Conservation (phyloP, 2,888 invertebrate genomes). For the Parelbella ahira region DNA sequence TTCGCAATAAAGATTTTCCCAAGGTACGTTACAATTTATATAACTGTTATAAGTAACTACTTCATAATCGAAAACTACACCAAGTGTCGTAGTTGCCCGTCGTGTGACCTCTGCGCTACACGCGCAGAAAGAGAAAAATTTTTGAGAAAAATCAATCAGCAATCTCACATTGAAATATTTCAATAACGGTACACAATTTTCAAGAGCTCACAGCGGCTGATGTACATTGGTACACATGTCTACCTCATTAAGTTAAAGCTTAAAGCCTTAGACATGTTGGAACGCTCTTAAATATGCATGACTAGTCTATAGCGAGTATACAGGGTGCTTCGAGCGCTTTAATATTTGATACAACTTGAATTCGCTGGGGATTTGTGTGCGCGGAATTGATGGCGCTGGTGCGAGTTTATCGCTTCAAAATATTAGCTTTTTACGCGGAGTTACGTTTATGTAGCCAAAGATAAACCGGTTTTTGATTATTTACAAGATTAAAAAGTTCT, state of each 20-base stretch:
- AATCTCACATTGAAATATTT: no score
- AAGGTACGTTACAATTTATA: no score
- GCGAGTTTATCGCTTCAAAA: conserved; percentile 24
- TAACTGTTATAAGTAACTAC: no score
- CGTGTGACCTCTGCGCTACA: no score
- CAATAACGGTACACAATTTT: no score
- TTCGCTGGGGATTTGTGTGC: conserved; percentile 29
- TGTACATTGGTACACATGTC: conserved; percentile 26
- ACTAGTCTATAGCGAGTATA: conserved; percentile 35
- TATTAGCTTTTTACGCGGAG: conserved; percentile 20
- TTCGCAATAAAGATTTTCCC: no score
- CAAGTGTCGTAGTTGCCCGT: no score
- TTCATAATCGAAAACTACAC: no score
- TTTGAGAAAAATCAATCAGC: no score
- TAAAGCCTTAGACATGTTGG: conserved; percentile 58
- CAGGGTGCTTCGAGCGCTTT: conserved; percentile 36
- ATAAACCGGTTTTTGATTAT: conserved; percentile 12
- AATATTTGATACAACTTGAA: conserved; percentile 39
- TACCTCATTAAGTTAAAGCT: conserved; percentile 54
- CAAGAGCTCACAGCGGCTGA: no score
- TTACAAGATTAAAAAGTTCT: conserved; percentile 18
- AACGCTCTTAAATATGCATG: conserved; percentile 55
- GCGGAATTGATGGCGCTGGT: conserved; percentile 25
- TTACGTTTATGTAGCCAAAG: conserved; percentile 13
- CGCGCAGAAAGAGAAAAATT: no score